Evolutionary conservation across 2,888 invertebrate species (phyloP).

Genomic region (Leucophora obtusa): DNA sequence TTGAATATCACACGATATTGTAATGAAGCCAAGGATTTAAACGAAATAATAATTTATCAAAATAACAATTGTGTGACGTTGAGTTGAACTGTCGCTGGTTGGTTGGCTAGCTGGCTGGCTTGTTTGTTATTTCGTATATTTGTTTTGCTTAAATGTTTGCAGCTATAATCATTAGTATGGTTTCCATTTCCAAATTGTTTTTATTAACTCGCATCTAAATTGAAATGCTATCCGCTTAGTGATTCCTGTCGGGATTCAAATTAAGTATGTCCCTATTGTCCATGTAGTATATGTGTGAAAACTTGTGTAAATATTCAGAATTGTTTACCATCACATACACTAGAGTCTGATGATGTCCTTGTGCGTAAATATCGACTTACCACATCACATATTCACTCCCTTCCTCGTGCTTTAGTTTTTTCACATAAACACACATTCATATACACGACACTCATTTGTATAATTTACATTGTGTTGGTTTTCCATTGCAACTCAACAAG

Average conservation of each 20-base stretch:
- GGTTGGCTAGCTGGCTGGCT: background rate
- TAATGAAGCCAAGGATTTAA: slow-evolving; percentile 58
- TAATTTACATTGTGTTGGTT: slow-evolving; percentile 62
- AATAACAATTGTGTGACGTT: slow-evolving; percentile 58
- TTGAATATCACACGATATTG: slow-evolving; percentile 51
- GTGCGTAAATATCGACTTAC: slow-evolving; percentile 63
- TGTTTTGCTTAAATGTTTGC: background rate
- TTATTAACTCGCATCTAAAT: too few species aligned
- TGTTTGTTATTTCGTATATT: slow-evolving; percentile 18
- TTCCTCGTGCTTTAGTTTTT: background rate
- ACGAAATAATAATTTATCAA: slow-evolving; percentile 65
- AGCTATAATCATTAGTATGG: too few species aligned
- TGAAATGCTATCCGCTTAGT: too few species aligned
- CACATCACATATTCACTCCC: slow-evolving; percentile 42
- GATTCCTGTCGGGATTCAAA: too few species aligned
- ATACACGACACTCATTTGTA: slow-evolving; percentile 45
- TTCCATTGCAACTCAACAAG: slow-evolving; percentile 68
- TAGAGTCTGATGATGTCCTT: slow-evolving; percentile 60
- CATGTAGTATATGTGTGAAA: too few species aligned
- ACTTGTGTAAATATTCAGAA: slow-evolving; percentile 29
- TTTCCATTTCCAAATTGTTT: too few species aligned
- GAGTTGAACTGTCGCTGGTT: slow-evolving; percentile 52
- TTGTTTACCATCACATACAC: slow-evolving; percentile 44
- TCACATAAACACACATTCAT: slow-evolving; percentile 17
- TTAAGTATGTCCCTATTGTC: too few species aligned